Conservation (phyloP, 2,797 vertebrate genomes). For the Sebastes taczanowskii region DNA sequence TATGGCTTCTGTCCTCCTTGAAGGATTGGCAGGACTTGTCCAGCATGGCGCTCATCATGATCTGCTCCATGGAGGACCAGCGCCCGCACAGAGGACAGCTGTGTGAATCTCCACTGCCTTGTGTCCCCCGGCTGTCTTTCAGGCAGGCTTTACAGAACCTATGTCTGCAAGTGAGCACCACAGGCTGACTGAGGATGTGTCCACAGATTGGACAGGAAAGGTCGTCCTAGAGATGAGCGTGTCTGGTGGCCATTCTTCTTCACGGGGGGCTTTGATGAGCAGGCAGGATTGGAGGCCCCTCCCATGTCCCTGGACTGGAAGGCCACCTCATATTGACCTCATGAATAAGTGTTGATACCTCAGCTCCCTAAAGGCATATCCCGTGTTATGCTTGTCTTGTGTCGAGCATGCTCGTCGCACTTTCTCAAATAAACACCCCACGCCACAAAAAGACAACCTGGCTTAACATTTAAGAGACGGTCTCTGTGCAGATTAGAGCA, state of each 20-base stretch:
- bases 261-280: slow-evolving; percentile 40
- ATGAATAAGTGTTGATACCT: slow-evolving; percentile 71
- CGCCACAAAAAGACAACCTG: slow-evolving; percentile 19
- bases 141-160: slow-evolving; percentile 88
- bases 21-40: slow-evolving; percentile 77
- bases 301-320: slow-evolving; percentile 52
- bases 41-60: slow-evolving; percentile 70
- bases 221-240: slow-evolving; percentile 76
- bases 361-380: slow-evolving; percentile 60
- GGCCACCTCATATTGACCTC: slow-evolving; percentile 60
- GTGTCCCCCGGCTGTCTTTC: slow-evolving; percentile 80
- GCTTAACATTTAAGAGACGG: slow-evolving; percentile 13
- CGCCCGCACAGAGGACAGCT: slow-evolving; percentile 83
- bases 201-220: slow-evolving; percentile 89
- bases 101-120: slow-evolving; percentile 56
- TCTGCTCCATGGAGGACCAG: slow-evolving; percentile 77
- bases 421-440: slow-evolving; percentile 73
- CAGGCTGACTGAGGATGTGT: slow-evolving; percentile 85
- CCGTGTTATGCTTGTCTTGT: slow-evolving; percentile 30
- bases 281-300: slow-evolving; percentile 55
- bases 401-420: slow-evolving; percentile 39
- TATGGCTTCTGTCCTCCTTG: slow-evolving; percentile 63
- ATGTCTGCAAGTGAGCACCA: slow-evolving; percentile 87
- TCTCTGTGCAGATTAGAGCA: slow-evolving; percentile 12
- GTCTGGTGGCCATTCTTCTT: slow-evolving; percentile 74